Evolutionary conservation across 92 coral and sea anemone species (phyloP).

Genomic region (Actinernus sp.): DNA sequence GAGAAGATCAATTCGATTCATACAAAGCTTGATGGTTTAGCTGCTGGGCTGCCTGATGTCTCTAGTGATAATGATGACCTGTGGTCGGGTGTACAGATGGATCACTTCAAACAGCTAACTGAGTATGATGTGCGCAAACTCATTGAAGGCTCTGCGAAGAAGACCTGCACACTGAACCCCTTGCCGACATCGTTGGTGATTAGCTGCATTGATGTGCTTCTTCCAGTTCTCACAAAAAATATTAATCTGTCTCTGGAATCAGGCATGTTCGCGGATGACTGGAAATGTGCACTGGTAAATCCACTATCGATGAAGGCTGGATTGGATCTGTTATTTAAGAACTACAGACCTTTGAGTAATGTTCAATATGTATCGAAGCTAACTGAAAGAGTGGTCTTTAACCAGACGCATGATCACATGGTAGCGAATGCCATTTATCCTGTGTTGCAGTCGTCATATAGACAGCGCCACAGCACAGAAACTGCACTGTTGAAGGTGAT

Average conservation of each 20-base stretch:
- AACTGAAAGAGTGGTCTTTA: too few species aligned
- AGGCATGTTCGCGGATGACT: conserved; percentile 14
- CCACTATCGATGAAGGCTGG: conserved; percentile 11
- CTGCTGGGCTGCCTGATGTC: not conserved
- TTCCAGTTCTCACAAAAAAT: conserved; percentile 26
- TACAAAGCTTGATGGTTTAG: conserved; percentile 12
- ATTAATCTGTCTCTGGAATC: conserved; percentile 27
- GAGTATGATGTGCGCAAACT: conserved; percentile 7
- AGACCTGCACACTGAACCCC: conserved; percentile 31
- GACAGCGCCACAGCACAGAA: too few species aligned
- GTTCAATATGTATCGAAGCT: too few species aligned
- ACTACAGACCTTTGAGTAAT: conserved; percentile 30
- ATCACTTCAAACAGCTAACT: not conserved
- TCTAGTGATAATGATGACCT: too few species aligned
- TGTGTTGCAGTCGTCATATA: too few species aligned
- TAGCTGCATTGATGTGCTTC: conserved; percentile 13
- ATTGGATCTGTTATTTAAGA: not conserved
- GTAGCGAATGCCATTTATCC: too few species aligned
- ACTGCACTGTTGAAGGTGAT: too few species aligned
- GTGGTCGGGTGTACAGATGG: too few species aligned
- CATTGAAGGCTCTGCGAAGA: not conserved
- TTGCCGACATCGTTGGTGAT: conserved; percentile 15
- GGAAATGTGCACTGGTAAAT: conserved; percentile 5
- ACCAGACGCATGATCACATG: too few species aligned
- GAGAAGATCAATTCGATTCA: conserved; percentile 26